Evolutionary conservation across 2,888 invertebrate species (phyloP), one percentile per base, ranked within the genome.

Genomic region (Nezara viridula): DNA sequence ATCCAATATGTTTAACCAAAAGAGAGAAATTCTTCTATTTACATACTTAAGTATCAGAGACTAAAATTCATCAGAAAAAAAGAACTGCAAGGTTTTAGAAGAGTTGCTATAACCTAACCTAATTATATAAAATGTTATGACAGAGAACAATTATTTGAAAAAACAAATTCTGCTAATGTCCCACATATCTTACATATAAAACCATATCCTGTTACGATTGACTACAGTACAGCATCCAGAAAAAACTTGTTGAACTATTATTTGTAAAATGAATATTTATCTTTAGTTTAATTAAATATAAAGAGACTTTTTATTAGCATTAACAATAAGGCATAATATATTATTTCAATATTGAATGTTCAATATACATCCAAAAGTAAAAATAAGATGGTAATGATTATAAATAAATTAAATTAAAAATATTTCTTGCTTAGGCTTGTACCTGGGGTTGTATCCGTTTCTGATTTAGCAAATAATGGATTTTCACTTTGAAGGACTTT

Each of bases 381-480:
- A 44, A 44, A 7, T 44, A 44, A 32, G 32, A 2, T 32, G 6
- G 27, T 14, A 32, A 32, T 10, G 16, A 66, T 66, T 6, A 10
- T 66, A 32, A 27, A 27, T 3, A 60, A 19, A 9, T n/a, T 60
- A 60, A 66, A 19, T 66, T 32, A 19, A 27, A 32, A 66, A 32
- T 32, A 66, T 32, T 32, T 4, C 66, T 66, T 14, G 40, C 21
- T 44, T 24, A 37, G 9, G 21, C 7, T 77, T 44, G 44, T 89
- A 89, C 89, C 89, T 89, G 89, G 52, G 27, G 86, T 55, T 47
- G 89, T 37, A 52, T 86, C 89, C 12, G 44, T 87, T 47, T 89
- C 89, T 85, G 60, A 49, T 85, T 66, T 88, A 10, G 44, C 16
- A 27, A 88, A 60, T 44, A 77, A 73, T 44, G 77, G 47, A 73